Percentiles rank a stretch among this genome's conserved stretches.
phyloP scores from a whole-genome alignment of 1,140 invertebrate species.

The Leptinotarsa lineolata region DNA sequence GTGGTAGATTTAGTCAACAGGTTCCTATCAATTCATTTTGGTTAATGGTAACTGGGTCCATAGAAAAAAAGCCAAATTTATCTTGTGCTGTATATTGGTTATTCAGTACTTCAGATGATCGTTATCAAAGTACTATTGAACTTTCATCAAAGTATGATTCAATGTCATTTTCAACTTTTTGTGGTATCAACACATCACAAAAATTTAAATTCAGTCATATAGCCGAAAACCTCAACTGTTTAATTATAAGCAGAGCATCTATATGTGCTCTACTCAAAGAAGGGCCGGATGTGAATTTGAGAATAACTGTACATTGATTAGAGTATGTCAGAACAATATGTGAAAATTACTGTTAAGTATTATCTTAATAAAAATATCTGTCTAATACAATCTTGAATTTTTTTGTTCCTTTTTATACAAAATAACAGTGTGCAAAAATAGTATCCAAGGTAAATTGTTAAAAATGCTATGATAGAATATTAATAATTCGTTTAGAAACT shows the following conservation, averaged over 20 bases:
- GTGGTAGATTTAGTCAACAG: conserved; percentile 43
- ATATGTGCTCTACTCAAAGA: conserved; percentile 43
- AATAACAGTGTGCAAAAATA: no score
- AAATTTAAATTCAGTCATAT: conserved; percentile 44
- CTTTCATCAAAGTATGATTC: conserved; percentile 45
- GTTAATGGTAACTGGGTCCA: conserved; percentile 50
- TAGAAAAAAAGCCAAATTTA: conserved; percentile 27
- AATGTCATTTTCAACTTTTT: conserved; percentile 46
- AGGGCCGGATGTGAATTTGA: conserved; percentile 46
- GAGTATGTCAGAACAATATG: neutral
- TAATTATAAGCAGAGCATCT: conserved; percentile 44
- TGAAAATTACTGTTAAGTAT: conserved; percentile 6
- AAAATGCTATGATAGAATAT: no score
- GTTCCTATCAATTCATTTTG: conserved; percentile 48
- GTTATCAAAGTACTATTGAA: conserved; percentile 48
- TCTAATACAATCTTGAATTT: no score
- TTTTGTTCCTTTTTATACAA: no score
- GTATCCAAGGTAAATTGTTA: no score
- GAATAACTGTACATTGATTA: conserved; percentile 48
- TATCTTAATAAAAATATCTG: neutral
- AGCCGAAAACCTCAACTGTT: conserved; percentile 42
- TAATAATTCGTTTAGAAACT: no score
- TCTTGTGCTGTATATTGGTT: conserved; percentile 48
- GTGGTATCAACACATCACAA: conserved; percentile 40
- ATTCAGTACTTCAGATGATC: conserved; percentile 47